These are phyloP conservation scores for Sebastes reedi DNA, from an alignment of 2,797 vertebrate genomes.

Conservation along the genomic window DNA sequence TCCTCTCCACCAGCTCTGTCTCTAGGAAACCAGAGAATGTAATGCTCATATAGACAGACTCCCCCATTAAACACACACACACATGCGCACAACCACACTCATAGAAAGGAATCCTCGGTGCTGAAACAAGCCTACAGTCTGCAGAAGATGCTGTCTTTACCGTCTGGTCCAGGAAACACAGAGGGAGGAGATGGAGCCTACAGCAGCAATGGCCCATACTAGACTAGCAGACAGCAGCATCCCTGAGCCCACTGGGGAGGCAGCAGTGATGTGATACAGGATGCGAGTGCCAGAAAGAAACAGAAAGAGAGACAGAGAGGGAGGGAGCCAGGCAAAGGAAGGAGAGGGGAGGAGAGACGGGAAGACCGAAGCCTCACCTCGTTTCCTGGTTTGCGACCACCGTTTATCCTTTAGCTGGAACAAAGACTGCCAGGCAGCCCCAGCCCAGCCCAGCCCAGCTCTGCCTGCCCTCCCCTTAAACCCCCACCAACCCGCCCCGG, in stretches of 20 bases:
- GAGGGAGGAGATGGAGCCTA: constrained; percentile 80
- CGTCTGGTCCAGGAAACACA: constrained; percentile 87
- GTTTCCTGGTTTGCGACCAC: constrained; percentile 58
- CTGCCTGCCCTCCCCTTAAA: constrained; percentile 50
- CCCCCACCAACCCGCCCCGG: constrained; percentile 54
- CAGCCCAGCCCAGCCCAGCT: constrained; percentile 47
- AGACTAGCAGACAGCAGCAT: constrained; percentile 68
- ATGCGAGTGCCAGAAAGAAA: constrained; percentile 35
- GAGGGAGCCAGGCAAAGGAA: constrained; percentile 7
- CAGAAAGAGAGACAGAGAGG: constrained; percentile 31
- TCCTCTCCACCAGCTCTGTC: constrained; percentile 29
- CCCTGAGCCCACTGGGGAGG: constrained; percentile 67
- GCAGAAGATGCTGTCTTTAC: constrained; percentile 77
- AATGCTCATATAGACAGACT: constrained; percentile 9
- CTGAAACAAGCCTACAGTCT: constrained; percentile 37
- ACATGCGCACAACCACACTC: constrained; percentile 50
- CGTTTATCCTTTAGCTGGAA: constrained; percentile 65
- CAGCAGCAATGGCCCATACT: constrained; percentile 88
- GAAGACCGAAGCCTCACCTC: constrained; percentile 76
- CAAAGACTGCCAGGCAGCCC: constrained; percentile 65
- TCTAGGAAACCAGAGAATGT: constrained; percentile 47
- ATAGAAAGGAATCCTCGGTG: constrained; percentile 20
- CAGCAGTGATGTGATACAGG: constrained; percentile 21
- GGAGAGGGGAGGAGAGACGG: constrained; percentile 48
- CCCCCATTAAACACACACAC: constrained; percentile 13